Percentiles rank a stretch among this genome's conserved stretches.
These are phyloP conservation scores for Artibeus jamaicensis DNA, from an alignment of 2,797 vertebrate species.

Conservation along the genomic window DNA sequence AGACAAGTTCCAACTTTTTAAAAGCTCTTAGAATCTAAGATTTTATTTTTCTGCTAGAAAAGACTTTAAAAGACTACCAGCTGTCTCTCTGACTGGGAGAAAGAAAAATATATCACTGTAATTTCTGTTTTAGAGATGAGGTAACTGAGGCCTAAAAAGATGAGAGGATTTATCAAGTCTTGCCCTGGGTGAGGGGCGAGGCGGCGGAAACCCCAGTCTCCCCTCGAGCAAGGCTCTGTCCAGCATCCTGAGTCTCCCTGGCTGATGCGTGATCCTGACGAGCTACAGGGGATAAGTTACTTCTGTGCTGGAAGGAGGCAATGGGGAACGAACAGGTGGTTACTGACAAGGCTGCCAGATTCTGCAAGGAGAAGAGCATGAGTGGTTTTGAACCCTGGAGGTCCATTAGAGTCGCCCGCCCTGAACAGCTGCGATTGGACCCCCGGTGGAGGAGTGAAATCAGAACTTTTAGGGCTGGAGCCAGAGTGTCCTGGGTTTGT, in stretches of 20 bases:
- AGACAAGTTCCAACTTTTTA: not conserved
- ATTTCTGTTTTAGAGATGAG: not conserved
- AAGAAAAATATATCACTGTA: not conserved
- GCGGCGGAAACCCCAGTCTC: not conserved
- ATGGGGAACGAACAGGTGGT: not conserved
- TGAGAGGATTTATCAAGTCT: not conserved
- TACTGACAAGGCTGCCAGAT: not conserved
- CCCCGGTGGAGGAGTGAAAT: not conserved
- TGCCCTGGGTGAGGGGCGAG: not conserved
- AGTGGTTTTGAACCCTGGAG: not conserved
- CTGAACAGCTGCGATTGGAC: not conserved
- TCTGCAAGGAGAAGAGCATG: not conserved
- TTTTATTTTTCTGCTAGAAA: not conserved
- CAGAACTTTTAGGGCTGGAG: not conserved
- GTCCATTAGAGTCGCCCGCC: not conserved
- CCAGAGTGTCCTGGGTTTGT: not conserved
- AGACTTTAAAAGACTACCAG: not conserved
- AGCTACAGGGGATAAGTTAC: not conserved
- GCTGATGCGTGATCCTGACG: not conserved
- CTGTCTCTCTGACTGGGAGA: not conserved
- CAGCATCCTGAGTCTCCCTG: not conserved
- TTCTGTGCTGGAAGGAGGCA: not conserved
- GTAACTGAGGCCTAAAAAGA: not conserved
- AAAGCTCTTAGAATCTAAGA: constrained; percentile 1
- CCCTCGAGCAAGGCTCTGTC: not conserved